A percentile compares a stretch with the other conserved stretches of the same genome.
phyloP scores from a whole-genome alignment of 2,888 invertebrate genomes.

The Phytoseiulus persimilis region DNA sequence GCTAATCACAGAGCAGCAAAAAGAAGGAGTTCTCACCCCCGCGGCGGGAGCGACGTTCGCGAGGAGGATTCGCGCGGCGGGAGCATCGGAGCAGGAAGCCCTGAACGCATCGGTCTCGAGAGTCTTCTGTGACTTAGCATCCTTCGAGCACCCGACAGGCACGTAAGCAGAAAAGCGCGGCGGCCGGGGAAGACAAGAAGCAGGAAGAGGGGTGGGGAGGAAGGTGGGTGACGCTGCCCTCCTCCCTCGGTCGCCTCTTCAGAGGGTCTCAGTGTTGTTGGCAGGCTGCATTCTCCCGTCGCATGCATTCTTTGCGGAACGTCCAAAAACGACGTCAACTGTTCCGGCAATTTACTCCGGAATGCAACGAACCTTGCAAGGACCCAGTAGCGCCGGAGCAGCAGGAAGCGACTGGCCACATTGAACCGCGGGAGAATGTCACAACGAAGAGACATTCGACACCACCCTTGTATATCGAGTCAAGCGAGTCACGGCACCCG shows the following conservation, averaged over 20 bases:
- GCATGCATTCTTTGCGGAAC: neutral
- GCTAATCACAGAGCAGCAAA: too few species aligned
- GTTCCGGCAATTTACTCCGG: neutral
- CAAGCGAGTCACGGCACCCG: neutral
- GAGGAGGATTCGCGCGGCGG: neutral
- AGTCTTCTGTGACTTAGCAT: neutral
- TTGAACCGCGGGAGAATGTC: neutral
- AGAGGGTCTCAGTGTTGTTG: neutral
- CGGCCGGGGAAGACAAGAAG: neutral
- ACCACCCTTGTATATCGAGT: neutral
- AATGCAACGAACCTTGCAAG: neutral
- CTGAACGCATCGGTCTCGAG: neutral
- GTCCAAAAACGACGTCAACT: neutral
- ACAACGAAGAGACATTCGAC: neutral
- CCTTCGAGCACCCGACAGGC: neutral
- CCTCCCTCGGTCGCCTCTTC: neutral
- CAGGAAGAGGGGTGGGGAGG: neutral
- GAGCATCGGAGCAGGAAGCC: neutral
- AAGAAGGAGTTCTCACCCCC: neutral
- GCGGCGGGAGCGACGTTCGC: neutral
- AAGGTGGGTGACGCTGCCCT: neutral
- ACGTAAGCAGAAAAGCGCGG: neutral
- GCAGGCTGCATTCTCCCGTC: neutral
- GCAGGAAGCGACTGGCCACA: neutral
- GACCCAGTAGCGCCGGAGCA: neutral